phyloP scores from a whole-genome alignment of 2,888 invertebrate genomes.

The Patella ulyssiponensis region DNA sequence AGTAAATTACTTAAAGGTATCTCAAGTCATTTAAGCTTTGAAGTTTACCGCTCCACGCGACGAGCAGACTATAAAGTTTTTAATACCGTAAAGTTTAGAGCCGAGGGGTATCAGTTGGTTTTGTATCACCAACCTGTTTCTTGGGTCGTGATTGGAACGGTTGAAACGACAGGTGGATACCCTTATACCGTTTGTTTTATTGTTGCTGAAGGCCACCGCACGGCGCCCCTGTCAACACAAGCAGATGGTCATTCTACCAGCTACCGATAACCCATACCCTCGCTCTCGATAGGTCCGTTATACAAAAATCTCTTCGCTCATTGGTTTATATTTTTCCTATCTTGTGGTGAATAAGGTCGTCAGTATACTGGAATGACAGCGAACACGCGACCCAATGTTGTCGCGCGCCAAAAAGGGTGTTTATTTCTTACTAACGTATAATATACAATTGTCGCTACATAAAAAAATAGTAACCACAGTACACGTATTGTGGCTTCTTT shows the following conservation, averaged over 20 bases:
- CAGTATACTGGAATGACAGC: neutral
- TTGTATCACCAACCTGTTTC: constrained; percentile 3
- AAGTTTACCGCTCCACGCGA: constrained; percentile 10
- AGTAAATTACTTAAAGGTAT: constrained; percentile 10
- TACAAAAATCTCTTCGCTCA: neutral
- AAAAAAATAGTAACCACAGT: no score
- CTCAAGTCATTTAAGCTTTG: constrained; percentile 4
- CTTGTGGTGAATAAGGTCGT: neutral
- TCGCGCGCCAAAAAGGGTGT: neutral
- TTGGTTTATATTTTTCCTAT: neutral
- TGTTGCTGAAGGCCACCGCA: constrained; percentile 4
- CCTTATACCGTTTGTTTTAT: neutral
- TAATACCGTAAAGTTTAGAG: constrained; percentile 2
- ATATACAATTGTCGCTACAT: no score
- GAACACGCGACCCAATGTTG: constrained; percentile 1
- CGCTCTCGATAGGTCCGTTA: constrained; percentile 2
- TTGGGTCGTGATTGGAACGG: neutral
- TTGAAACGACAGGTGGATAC: constrained; percentile 5
- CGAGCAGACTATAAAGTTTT: neutral
- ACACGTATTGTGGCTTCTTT: no score
- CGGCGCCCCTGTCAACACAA: constrained; percentile 6
- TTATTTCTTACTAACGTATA: neutral
- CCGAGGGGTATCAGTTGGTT: neutral
- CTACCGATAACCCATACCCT: neutral
- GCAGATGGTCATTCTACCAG: constrained; percentile 13